Base-by-base conservation (phyloP, 2,113 vertebrate species). In the Apeltes quadracus region DNA sequence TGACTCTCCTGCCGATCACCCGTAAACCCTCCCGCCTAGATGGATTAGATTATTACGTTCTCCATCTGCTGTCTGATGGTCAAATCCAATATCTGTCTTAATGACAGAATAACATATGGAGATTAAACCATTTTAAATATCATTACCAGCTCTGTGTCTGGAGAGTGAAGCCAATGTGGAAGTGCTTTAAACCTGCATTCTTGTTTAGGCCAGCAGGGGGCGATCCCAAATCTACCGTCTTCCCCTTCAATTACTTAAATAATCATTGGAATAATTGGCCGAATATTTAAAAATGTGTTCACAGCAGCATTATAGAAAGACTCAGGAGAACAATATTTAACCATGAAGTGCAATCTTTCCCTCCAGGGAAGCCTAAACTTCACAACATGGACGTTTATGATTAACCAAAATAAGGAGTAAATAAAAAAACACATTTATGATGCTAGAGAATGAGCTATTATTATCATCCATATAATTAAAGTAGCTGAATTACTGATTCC, bases 11-110 rank as follows among this genome's bases (percentile, higher is more conserved):
- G 72, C 61, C 76, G 70, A 79, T 76, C 65, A 61, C 41, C 71
- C 66, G 51, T 57, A 79, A 81, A 85, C 44, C 81, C 79, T 83
- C 76, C 55, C 58, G 62, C 69, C 70, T 56, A 34, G 46, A 70
- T 46, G 68, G 18, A 48, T 56, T 7, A 51, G 58, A 82, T 79
- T n/a, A 69, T 88, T 72, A 71, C 69, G 79, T 72, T 74, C 51
- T 41, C 34, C 18, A 9, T 38, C 18, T 4, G 67, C 54, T 15
- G 41, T 73, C 46, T 18, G 72, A 56, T 36, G 9, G 11, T n/a
- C 3, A 34, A 57, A 44, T 58, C 2, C 1, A 14, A 29, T 62
- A 34, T 65, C 9, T 5, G 16, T 41, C 13, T 34, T 27, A 61
- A 58, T 76, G 25, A 61, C 15, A 59, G 48, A 38, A 27, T 34